A percentile compares a stretch with the other conserved stretches of the same genome.
Evolutionary conservation across 2,113 vertebrate species (phyloP).

Genomic region (Lanius ludovicianus): DNA sequence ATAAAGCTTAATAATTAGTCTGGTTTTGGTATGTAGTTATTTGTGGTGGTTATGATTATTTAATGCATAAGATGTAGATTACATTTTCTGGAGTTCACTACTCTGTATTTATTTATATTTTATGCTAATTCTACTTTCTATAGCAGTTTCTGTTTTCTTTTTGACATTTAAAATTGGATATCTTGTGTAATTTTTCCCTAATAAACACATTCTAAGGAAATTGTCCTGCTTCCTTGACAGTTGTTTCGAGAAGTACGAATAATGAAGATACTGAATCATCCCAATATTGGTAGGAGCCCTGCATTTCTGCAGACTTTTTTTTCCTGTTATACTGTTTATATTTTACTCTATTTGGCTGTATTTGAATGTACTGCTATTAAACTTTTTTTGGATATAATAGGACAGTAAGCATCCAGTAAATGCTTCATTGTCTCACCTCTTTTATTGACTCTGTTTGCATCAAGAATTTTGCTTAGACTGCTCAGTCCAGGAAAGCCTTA

Average conservation of each 20-base stretch:
- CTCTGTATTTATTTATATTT: background rate
- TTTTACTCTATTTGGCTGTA: background rate
- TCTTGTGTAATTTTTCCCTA: background rate
- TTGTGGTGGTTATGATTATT: background rate
- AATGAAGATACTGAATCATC: constrained; percentile 98
- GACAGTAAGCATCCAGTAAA: background rate
- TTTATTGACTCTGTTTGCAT: background rate
- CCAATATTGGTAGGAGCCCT: constrained; percentile 89
- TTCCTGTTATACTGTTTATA: background rate
- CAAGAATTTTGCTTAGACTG: background rate
- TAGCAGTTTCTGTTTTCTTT: background rate
- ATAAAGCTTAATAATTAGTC: background rate
- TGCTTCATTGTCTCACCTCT: background rate
- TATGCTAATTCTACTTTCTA: background rate
- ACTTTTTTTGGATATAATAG: background rate
- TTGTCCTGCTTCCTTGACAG: constrained; percentile 78
- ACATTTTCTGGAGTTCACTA: background rate
- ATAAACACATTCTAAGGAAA: background rate
- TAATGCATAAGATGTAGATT: background rate
- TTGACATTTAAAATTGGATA: background rate
- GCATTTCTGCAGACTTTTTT: background rate
- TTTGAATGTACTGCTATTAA: constrained; percentile 1
- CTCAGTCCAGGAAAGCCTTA: background rate
- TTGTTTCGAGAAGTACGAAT: constrained; percentile 97
- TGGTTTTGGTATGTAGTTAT: background rate